phyloP scores from a whole-genome alignment of 1,140 invertebrate species.

The Zophobas morio region DNA sequence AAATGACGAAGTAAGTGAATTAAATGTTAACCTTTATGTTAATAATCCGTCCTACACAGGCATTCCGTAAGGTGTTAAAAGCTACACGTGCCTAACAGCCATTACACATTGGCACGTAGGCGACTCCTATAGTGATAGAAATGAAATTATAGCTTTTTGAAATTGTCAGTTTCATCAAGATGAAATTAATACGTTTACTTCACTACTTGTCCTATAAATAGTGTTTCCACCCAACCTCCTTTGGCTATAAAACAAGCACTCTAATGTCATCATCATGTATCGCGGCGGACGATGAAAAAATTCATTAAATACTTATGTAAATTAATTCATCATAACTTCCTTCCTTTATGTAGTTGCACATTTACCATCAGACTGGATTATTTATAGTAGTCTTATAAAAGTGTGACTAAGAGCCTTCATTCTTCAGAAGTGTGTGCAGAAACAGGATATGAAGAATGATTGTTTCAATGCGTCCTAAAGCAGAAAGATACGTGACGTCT shows the following conservation, averaged over 20 bases:
- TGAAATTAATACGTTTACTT: slow-evolving; percentile 12
- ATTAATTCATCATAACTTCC: slow-evolving; percentile 32
- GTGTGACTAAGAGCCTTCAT: slow-evolving; percentile 39
- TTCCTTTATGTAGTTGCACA: slow-evolving; percentile 15
- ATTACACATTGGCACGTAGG: slow-evolving; percentile 31
- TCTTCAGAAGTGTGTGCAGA: slow-evolving; percentile 38
- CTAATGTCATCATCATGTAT: neutral
- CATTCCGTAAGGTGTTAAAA: slow-evolving; percentile 8
- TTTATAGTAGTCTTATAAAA: slow-evolving; percentile 31
- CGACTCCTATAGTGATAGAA: slow-evolving; percentile 7
- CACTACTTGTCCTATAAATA: neutral
- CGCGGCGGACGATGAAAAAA: neutral
- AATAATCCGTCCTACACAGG: slow-evolving; percentile 4
- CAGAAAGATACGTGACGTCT: slow-evolving; percentile 37
- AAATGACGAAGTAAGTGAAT: slow-evolving; percentile 5
- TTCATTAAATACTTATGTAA: slow-evolving; percentile 8
- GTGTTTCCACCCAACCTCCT: no score
- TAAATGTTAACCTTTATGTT: slow-evolving; percentile 8
- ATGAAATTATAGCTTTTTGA: slow-evolving; percentile 18
- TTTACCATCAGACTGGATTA: slow-evolving; percentile 21
- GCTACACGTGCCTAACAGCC: slow-evolving; percentile 28
- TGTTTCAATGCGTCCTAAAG: slow-evolving; percentile 30
- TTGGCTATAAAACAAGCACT: neutral
- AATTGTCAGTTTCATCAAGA: neutral
- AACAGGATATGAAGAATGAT: slow-evolving; percentile 38